phyloP scores from a whole-genome alignment of 2,797 vertebrate genomes.

The Silurus lanzhouensis region DNA sequence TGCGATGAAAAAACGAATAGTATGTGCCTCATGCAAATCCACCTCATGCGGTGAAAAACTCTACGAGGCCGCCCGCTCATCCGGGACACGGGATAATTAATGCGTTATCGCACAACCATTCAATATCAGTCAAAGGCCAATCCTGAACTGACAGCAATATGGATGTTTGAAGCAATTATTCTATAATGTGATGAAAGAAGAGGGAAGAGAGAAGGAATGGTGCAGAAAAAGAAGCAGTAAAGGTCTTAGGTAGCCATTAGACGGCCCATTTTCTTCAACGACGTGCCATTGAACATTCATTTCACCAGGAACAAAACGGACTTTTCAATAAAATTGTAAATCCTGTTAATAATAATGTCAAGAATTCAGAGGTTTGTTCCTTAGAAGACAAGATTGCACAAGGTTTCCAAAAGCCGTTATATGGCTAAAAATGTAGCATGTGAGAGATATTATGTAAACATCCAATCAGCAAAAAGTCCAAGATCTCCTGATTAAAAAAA shows the following conservation, averaged over 20 bases:
- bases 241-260: neutral
- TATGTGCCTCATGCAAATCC: neutral
- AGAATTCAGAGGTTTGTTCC: neutral
- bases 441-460: no score
- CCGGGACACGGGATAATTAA: neutral
- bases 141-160: constrained; percentile 10
- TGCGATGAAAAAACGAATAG: neutral
- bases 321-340: neutral
- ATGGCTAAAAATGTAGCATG: no score
- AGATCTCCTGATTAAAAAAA: no score
- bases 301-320: neutral
- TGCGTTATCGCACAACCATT: constrained; percentile 1
- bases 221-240: neutral
- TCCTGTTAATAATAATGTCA: neutral
- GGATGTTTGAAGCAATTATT: constrained; percentile 5
- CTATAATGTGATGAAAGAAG: neutral
- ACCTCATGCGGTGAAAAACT: neutral
- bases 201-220: no score
- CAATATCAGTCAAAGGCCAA: constrained; percentile 13
- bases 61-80: neutral
- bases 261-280: neutral
- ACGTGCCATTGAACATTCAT: neutral
- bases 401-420: neutral
- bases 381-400: neutral
- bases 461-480: no score